Conservation (phyloP, 2,888 invertebrate species). For the Rotaria magnacalcarata region DNA sequence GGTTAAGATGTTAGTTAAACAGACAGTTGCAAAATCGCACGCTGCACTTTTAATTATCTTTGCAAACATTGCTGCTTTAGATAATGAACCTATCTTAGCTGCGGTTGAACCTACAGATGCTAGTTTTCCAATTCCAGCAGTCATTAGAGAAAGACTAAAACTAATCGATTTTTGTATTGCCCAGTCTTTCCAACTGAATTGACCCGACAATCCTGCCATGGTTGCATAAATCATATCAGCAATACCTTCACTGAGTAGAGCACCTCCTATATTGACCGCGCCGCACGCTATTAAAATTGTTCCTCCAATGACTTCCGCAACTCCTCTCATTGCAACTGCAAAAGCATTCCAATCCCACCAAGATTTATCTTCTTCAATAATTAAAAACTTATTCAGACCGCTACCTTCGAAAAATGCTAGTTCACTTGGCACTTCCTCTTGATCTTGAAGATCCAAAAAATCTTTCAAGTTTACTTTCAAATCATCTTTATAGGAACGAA, state of each 20-base stretch:
- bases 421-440: not conserved
- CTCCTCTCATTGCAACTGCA: conserved; percentile 20
- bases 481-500: not conserved
- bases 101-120: not conserved
- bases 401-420: not conserved
- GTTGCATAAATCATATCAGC: conserved; percentile 5
- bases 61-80: not conserved
- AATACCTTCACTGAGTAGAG: not conserved
- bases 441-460: not conserved
- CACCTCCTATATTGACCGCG: not conserved
- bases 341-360: conserved; percentile 32
- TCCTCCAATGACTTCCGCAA: not conserved
- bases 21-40: not conserved
- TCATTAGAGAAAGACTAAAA: not conserved
- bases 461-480: not conserved
- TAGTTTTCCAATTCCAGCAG: not conserved
- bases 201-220: not conserved
- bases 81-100: not conserved
- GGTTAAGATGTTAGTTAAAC: not conserved
- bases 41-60: not conserved
- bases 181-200: conserved; percentile 25
- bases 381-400: conserved; percentile 4
- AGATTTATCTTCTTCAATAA: conserved; percentile 29
- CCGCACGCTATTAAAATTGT: not conserved
- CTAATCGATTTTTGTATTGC: conserved; percentile 2